phyloP scores from a whole-genome alignment of 1,140 invertebrate species.

The Bombus balteatus region DNA sequence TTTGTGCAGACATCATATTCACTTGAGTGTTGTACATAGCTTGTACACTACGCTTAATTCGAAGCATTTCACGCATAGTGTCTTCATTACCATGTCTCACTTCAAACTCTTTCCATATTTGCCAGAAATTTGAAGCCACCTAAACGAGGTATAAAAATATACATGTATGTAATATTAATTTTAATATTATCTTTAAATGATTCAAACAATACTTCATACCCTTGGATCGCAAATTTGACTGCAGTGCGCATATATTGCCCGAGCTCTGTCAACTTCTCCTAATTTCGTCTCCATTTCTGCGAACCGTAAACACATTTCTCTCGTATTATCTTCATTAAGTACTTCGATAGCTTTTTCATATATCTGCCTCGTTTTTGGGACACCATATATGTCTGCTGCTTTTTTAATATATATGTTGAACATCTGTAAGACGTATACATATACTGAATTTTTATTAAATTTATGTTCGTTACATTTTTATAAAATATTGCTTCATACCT shows the following conservation, averaged over 20 bases:
- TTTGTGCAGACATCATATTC: slow-evolving; percentile 99
- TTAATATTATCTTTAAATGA: slow-evolving; percentile 2
- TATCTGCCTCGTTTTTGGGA: slow-evolving; percentile 97
- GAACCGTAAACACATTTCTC: slow-evolving; percentile 98
- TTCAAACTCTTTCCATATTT: slow-evolving; percentile 99
- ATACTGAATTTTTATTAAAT: slow-evolving; percentile 7
- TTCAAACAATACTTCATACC: slow-evolving; percentile 78
- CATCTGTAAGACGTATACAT: slow-evolving; percentile 85
- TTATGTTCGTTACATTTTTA: neutral
- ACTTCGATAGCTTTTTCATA: slow-evolving; percentile 99
- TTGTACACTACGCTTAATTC: slow-evolving; percentile 98
- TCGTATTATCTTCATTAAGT: slow-evolving; percentile 93
- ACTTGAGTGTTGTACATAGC: slow-evolving; percentile 98
- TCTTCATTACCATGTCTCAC: slow-evolving; percentile 99
- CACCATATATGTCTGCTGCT: slow-evolving; percentile 98
- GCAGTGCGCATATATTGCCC: slow-evolving; percentile 98
- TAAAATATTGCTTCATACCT: slow-evolving; percentile 82
- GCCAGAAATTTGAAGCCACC: slow-evolving; percentile 97
- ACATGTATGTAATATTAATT: neutral
- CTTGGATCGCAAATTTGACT: slow-evolving; percentile 99
- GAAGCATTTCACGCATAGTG: slow-evolving; percentile 99
- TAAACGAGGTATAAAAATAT: slow-evolving; percentile 66
- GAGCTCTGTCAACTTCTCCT: slow-evolving; percentile 98
- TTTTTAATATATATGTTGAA: slow-evolving; percentile 99
- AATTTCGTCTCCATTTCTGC: slow-evolving; percentile 99